Evolutionary conservation across 2,888 invertebrate species (phyloP), one percentile per base, ranked within the genome.

Genomic region (Sceliomorpha sp.): DNA sequence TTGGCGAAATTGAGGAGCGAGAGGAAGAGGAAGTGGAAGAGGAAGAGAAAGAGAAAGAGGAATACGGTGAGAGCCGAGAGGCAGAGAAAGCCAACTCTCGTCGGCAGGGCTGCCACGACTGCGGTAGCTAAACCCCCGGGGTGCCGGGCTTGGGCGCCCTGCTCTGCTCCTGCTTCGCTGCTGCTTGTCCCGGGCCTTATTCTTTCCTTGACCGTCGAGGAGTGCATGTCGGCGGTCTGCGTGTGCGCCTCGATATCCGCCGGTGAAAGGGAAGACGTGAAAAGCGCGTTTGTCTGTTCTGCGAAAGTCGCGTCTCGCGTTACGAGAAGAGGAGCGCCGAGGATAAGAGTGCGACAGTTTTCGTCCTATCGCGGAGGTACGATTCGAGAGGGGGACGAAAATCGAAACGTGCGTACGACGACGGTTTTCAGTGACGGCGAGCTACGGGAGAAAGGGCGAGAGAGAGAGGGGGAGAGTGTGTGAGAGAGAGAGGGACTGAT

Each of bases 181-280:
- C 70, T 37, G 60, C 63, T 59, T 74, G 56, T 73, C 79, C 75
- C 76, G 72, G 75, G 72, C 69, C 78, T 82, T 83, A 83, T 83
- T 83, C 81, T 81, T 81, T 75, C 77, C 69, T 74, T 66, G 77
- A 72, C 77, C 77, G 81, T 71, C 77, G 79, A 72, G 72, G 69
- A 58, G 83, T 68, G 75, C 70, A 48, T 70, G 55, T 72, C 78
- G 76, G 48, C 50, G 55, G 56, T 58, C 44, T 29, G 5, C 36
- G 14, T 40, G n/a, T n/a, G n/a, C n/a, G 53, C 31, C 36, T 58
- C 55, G 67, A 39, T 48, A 59, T 37, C 20, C 39, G 60, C 37
- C 39, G 71, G 51, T 50, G 55, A 55, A 68, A 55, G 40, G 64
- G 32, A 42, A 50, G 56, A 34, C 14, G 36, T n/a, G n/a, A n/a